Base-by-base conservation (phyloP, 2,888 invertebrate genomes). In the Notodonta ziczac region DNA sequence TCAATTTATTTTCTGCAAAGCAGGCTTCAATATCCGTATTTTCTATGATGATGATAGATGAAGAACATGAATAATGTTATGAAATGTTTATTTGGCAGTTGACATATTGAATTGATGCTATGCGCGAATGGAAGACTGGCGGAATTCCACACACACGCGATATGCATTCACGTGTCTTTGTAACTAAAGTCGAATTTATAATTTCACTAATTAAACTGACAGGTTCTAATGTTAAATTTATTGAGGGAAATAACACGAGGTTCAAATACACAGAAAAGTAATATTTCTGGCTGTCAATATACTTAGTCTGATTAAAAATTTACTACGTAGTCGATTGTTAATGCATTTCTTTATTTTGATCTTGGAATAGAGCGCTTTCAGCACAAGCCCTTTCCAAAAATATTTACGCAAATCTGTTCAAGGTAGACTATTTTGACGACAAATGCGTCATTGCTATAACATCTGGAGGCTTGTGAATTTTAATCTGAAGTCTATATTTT, bases 371-470 rank as follows among this genome's bases (percentile, higher is more conserved):
- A 46, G 52, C 54, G 60, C 55, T 24, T 48, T 14, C 54, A 58
- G n/a, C n/a, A 66, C 62, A 60, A 56, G 60, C 65, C 62, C 60
- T 60, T 59, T 53, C 62, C 32, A 59, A 57, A 59, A 32, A 63
- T 57, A 50, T 58, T 59, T 57, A 59, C 61, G 62, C 62, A 60
- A 55, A 24, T 59, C 39, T 44, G 42, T 67, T 61, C 74, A 74
- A 71, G 65, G 76, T 66, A 55, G 74, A 57, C 58, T 65, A 74
- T 67, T 69, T 60, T 59, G 42, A 57, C 55, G 24, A 14, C 42
- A 52, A 35, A 32, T 78, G 77, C 76, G 78, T 80, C 79, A 81
- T 54, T 50, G 54, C 40, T 57, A 40, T 63, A 69, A 69, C 65
- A 77, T 77, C 60, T 66, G 59, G 57, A 58, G 59, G 59, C 65